phyloP scores from a whole-genome alignment of 2,797 vertebrate genomes.

The Delichon dasypus region DNA sequence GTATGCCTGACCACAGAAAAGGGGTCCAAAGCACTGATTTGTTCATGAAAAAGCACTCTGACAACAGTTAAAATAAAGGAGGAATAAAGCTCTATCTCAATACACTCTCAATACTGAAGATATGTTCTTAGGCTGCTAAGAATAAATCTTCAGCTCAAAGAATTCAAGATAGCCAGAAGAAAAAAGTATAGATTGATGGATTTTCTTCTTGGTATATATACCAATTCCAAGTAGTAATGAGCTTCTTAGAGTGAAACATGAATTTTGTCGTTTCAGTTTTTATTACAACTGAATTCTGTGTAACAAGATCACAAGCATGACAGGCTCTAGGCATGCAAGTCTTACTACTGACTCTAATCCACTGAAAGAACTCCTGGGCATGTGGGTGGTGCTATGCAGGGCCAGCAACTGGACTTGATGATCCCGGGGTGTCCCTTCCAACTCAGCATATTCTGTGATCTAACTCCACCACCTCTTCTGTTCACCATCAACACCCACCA shows the following conservation, averaged over 20 bases:
- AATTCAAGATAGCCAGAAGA: background rate
- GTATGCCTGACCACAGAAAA: background rate
- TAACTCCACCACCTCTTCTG: background rate
- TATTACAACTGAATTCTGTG: background rate
- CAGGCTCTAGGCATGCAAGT: background rate
- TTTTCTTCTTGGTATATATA: background rate
- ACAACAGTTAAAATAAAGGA: background rate
- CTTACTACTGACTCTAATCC: background rate
- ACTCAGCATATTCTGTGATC: background rate
- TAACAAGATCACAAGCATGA: background rate
- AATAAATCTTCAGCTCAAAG: background rate
- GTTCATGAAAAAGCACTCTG: background rate
- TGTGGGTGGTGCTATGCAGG: rapidly evolving
- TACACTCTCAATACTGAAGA: background rate
- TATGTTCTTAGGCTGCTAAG: background rate
- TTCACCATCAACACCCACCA: background rate
- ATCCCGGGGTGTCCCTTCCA: background rate
- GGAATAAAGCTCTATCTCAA: background rate
- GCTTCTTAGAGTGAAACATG: background rate
- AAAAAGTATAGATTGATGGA: background rate
- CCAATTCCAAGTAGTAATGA: background rate
- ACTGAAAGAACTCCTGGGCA: background rate
- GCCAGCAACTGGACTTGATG: background rate
- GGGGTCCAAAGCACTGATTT: background rate
- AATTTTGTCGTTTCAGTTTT: background rate